A percentile compares a stretch with the other conserved stretches of the same genome.
These are phyloP conservation scores for Drepana falcataria DNA, from an alignment of 2,888 invertebrate genomes.

Conservation along the genomic window DNA sequence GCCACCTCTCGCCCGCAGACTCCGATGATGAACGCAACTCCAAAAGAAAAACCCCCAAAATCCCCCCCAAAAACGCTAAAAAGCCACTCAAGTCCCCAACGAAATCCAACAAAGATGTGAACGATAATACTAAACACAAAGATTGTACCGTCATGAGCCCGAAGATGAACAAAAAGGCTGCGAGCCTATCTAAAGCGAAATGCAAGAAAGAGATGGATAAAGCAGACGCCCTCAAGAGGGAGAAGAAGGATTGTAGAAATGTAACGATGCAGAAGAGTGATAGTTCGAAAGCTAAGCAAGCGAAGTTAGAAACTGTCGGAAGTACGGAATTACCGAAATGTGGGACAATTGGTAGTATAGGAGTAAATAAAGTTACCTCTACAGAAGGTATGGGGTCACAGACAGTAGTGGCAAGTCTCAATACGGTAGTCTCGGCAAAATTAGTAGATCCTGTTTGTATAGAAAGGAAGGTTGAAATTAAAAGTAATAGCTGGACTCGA, in stretches of 20 bases:
- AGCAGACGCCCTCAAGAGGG: constrained; percentile 25
- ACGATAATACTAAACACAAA: constrained; percentile 62
- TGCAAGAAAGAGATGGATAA: constrained; percentile 37
- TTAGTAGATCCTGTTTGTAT: constrained; percentile 13
- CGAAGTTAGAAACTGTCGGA: constrained; percentile 41
- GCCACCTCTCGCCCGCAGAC: constrained; percentile 47
- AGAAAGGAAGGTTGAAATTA: constrained; percentile 30
- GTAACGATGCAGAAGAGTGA: constrained; percentile 30
- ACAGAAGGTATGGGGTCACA: background rate
- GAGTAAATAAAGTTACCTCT: background rate
- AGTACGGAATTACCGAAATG: background rate
- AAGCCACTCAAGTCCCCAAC: constrained; percentile 66
- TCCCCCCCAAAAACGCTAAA: constrained; percentile 51
- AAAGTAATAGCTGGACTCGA: constrained; percentile 82
- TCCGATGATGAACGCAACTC: constrained; percentile 54
- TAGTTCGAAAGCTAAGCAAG: constrained; percentile 35
- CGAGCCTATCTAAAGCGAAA: constrained; percentile 31
- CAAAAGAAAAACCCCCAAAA: constrained; percentile 35
- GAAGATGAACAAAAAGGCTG: constrained; percentile 39
- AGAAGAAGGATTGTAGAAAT: constrained; percentile 40
- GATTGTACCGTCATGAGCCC: constrained; percentile 45
- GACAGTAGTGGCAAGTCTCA: constrained; percentile 33
- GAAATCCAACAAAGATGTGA: constrained; percentile 61
- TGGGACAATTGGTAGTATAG: background rate
- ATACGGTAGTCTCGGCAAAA: background rate